These are phyloP conservation scores for Caranx melampygus DNA, from an alignment of 2,113 vertebrate species.

Conservation along the genomic window DNA sequence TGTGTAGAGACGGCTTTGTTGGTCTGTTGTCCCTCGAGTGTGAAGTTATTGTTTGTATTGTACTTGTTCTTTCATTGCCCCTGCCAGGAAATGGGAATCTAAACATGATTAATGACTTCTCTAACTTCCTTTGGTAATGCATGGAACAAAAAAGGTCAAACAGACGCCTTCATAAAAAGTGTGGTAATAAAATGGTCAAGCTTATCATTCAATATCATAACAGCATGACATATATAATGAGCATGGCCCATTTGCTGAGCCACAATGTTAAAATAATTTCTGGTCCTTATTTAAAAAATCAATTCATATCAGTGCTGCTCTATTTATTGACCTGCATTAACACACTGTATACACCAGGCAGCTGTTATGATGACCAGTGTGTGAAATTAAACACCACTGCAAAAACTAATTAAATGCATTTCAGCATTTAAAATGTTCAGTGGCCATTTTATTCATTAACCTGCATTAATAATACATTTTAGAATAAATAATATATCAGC, in stretches of 20 bases:
- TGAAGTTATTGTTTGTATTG: background rate
- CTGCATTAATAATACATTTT: conserved; percentile 72
- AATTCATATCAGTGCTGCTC: conserved; percentile 51
- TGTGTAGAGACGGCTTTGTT: background rate
- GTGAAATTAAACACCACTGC: background rate
- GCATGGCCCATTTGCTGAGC: conserved; percentile 11
- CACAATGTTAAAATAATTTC: background rate
- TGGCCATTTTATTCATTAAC: conserved; percentile 64
- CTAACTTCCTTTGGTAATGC: background rate
- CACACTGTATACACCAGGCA: background rate
- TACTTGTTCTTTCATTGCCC: background rate
- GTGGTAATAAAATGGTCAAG: background rate
- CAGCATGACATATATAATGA: conserved; percentile 6
- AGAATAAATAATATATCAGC: conserved; percentile 65
- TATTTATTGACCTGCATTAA: conserved; percentile 27
- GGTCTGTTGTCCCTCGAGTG: background rate
- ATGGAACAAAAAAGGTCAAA: background rate
- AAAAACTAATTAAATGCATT: conserved; percentile 10
- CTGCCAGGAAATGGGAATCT: background rate
- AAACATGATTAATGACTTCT: conserved; percentile 1
- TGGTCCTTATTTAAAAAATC: conserved; percentile 20
- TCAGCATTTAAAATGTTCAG: conserved; percentile 25
- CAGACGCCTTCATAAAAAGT: background rate
- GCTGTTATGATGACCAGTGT: background rate
- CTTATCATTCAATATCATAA: conserved; percentile 30